These are phyloP conservation scores for Drosophila pallidifrons DNA, from an alignment of 1,140 invertebrate species.

Conservation along the genomic window DNA sequence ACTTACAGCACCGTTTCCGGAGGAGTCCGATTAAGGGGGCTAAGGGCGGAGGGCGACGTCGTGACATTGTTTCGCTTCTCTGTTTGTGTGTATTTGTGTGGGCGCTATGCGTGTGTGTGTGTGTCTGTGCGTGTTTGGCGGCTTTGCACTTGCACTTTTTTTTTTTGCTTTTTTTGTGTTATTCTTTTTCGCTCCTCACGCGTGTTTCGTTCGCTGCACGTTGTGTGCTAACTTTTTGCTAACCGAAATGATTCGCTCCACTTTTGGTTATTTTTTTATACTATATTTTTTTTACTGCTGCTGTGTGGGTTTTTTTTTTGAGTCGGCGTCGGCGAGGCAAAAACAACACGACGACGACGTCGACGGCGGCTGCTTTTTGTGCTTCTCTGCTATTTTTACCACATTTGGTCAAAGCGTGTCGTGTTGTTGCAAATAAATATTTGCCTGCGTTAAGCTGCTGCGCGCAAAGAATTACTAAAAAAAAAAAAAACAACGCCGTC, in stretches of 20 bases:
- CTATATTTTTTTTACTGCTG: conserved; percentile 7
- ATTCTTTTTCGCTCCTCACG: conserved; percentile 8
- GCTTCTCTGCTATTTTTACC: conserved; percentile 70
- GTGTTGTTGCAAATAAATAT: conserved; percentile 11
- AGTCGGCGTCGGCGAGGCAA: conserved; percentile 35
- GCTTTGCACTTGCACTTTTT: conserved; percentile 50
- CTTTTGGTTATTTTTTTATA: conserved; percentile 30
- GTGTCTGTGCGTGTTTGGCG: conserved; percentile 43
- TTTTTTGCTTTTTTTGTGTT: neutral
- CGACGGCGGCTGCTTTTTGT: conserved; percentile 33
- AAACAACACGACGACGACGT: conserved; percentile 28
- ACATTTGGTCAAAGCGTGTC: conserved; percentile 65
- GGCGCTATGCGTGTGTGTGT: neutral
- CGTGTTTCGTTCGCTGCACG: conserved; percentile 36
- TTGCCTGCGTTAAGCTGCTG: conserved; percentile 23
- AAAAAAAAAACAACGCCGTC: conserved; percentile 24
- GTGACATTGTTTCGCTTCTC: conserved; percentile 57
- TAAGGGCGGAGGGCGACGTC: conserved; percentile 53
- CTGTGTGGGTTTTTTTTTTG: conserved; percentile 41
- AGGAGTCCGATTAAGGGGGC: conserved; percentile 47
- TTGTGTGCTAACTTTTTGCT: conserved; percentile 15
- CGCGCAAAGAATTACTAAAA: neutral
- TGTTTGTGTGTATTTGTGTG: conserved; percentile 31
- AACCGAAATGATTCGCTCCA: conserved; percentile 35
- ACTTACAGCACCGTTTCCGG: conserved; percentile 72